These are phyloP conservation scores for Ardeotis arabs DNA, from an alignment of 2,113 vertebrate species.

Conservation along the genomic window DNA sequence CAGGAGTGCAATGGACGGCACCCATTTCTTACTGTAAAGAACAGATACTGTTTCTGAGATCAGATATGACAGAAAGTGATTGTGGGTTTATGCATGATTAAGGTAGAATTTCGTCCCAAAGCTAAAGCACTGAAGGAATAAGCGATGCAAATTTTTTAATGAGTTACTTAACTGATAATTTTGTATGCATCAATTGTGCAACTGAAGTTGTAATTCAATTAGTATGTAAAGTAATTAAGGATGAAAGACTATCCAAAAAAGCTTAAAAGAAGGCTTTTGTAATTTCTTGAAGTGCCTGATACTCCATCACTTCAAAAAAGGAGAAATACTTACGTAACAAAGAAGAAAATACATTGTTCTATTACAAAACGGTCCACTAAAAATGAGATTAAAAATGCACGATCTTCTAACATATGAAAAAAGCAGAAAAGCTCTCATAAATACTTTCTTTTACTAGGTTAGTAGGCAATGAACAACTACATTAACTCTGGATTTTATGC, in stretches of 20 bases:
- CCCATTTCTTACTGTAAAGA: neutral
- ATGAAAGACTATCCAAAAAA: slow-evolving; percentile 11
- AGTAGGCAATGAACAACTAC: neutral
- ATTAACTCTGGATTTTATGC: neutral
- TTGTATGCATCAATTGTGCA: neutral
- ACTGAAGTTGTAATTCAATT: slow-evolving; percentile 38
- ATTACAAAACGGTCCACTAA: neutral
- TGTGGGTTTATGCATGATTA: neutral
- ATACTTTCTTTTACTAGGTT: neutral
- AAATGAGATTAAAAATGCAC: neutral
- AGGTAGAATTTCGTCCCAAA: slow-evolving; percentile 9
- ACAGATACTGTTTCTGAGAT: neutral
- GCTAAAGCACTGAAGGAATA: neutral
- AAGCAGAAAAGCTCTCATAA: neutral
- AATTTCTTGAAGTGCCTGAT: neutral
- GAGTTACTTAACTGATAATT: neutral
- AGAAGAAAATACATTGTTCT: neutral
- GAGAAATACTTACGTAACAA: neutral
- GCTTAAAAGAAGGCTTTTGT: neutral
- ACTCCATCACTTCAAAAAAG: slow-evolving; percentile 18
- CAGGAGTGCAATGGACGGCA: neutral
- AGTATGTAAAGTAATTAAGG: slow-evolving; percentile 44
- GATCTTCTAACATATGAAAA: neutral
- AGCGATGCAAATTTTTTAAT: slow-evolving; percentile 3
- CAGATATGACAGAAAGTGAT: neutral